Base-by-base conservation (phyloP, 2,113 vertebrate genomes). In the Tupaia tana region DNA sequence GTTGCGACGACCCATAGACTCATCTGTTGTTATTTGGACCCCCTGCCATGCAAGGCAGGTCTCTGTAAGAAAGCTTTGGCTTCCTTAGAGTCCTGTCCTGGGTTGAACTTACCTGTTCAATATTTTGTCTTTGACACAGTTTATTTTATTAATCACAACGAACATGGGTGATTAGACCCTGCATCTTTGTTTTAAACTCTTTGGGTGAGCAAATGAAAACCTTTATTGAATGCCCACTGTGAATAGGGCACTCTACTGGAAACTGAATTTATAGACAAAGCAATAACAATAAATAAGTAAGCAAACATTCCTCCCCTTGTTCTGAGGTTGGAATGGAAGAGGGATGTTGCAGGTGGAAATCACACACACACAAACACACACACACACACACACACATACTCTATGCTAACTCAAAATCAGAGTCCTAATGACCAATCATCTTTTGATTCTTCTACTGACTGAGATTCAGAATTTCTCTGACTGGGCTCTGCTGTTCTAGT, bases 211-310 rank as follows among this genome's bases (percentile, higher is more conserved):
- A 85, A 81, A 89, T 85, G 24, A 85, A n/a, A 88, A 78, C 8
- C 52, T n/a, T 79, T 78, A 18, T 70, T 69, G 54, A 88, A 82
- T 80, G 59, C 11, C 8, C 9, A 19, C 19, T 79, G 25, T 87
- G 59, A 71, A 24, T 54, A 92, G 52, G 6, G 20, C 61, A 29
- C 9, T 67, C 29, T 18, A 52, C 3, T 81, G 69, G 25, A 85
- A 74, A 75, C 6, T n/a, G n/a, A 71, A 82, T 93, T 77, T 89
- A 81, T 75, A 81, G 56, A 12, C n/a, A 89, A 93, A 87, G 7
- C 69, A 83, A 61, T 61, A 89, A 31, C 22, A 34, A 34, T 43
- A 58, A 71, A 90, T 29, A 94, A 29, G 25, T 43, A 43, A 87
- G 27, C 34, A 82, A 91, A 34, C 20, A 75, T 0, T 75, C 10